phyloP scores from a whole-genome alignment of 2,888 invertebrate genomes.

The Agonopterix subpropinquella region DNA sequence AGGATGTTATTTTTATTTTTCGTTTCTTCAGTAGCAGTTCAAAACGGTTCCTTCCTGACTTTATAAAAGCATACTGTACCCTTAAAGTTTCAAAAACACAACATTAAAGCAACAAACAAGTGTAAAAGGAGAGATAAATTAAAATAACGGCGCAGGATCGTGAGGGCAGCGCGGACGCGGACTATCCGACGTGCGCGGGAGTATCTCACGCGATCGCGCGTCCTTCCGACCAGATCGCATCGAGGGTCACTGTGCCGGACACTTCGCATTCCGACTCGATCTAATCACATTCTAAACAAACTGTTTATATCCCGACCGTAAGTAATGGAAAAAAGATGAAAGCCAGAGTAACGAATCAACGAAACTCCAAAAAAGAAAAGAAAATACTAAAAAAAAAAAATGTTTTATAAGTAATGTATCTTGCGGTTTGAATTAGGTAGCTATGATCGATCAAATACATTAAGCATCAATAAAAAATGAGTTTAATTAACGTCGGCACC shows the following conservation, averaged over 20 bases:
- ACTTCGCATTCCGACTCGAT: slow-evolving; percentile 37
- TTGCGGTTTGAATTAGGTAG: too few relatives aligned
- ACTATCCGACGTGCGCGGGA: slow-evolving; percentile 35
- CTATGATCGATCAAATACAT: background rate
- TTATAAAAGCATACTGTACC: too few relatives aligned
- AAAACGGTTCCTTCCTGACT: too few relatives aligned
- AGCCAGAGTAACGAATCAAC: too few relatives aligned
- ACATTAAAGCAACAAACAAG: background rate
- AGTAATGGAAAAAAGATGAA: too few relatives aligned
- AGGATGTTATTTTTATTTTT: too few relatives aligned
- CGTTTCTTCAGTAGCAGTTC: too few relatives aligned
- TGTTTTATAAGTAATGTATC: too few relatives aligned
- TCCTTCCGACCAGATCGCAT: slow-evolving; percentile 21
- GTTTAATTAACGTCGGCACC: background rate
- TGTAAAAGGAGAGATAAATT: slow-evolving; percentile 17
- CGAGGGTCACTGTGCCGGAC: slow-evolving; percentile 56
- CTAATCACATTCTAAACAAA: slow-evolving; percentile 28
- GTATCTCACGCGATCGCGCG: slow-evolving; percentile 60
- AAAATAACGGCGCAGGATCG: slow-evolving; percentile 27
- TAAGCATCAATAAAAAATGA: background rate
- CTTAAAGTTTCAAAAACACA: too few relatives aligned
- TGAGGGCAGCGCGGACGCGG: slow-evolving; percentile 23
- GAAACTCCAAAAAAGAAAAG: too few relatives aligned
- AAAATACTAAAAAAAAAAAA: too few relatives aligned
- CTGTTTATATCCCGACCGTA: too few relatives aligned